Evolutionary conservation across 2,888 invertebrate species (phyloP), one percentile per base, ranked within the genome.

Genomic region (Cephus pygmeus): DNA sequence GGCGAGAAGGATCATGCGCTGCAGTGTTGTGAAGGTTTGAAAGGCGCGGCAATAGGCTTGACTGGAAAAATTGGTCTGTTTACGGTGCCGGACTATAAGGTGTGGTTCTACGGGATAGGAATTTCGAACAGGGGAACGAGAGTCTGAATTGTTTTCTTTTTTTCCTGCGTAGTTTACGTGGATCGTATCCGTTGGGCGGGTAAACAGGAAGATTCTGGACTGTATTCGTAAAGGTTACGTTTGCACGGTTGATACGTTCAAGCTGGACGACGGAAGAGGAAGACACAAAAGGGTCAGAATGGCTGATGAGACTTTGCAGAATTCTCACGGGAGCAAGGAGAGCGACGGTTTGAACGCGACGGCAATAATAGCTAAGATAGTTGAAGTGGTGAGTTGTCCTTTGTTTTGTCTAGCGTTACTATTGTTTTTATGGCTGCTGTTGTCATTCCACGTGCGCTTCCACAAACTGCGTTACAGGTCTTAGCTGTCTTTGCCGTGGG

Each of bases 401-500:
- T 73, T 73, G 68, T 34, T 68, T n/a, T 40, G 69, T 35, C 34
- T 33, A 33, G 71, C 23, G 34, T 80, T 15, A 6, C n/a, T 30
- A 69, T 71, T 56, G 23, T 56, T 56, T 9, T 56, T 56, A 9
- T 56, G 0, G 1, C 1, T 23, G 2, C 0, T 56, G 23, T 9
- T 56, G 56, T 9, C 23, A 30, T 31, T 33, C 34, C 12, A 34
- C 73, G 11, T 35, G 31, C 15, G 23, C 69, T 11, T 31, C 12
- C 12, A 3, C 2, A 1, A 23, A 69, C 30, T 34, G 9, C 69
- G 15, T 76, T 77, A 74, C 92, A 95, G 95, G 86, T 93, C 33
- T 87, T 95, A 40, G 93, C 94, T 9, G 92, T 95, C 73, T 93
- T 94, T 69, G 94, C 95, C 76, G 93, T 95, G 73, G 94, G 94